Percentiles rank a stretch among this genome's conserved stretches.
Conservation (phyloP, 2,797 vertebrate species). For the Chaetophractus vellerosus region DNA sequence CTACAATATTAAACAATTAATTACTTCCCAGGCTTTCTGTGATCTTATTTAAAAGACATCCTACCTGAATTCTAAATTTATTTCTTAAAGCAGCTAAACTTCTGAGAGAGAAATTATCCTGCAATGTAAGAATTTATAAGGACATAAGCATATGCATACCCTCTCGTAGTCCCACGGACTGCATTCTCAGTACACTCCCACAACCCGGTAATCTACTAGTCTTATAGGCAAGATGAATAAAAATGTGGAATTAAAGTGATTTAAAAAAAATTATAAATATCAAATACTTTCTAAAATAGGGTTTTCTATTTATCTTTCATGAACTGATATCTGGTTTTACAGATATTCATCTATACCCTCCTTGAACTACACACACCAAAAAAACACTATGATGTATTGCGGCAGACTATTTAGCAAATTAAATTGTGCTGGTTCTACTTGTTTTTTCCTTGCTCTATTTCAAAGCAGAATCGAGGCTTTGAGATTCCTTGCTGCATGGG, state of each 20-base stretch:
- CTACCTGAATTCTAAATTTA: constrained; percentile 80
- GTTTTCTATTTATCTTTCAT: neutral
- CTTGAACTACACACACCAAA: neutral
- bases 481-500: constrained; percentile 34
- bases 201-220: neutral
- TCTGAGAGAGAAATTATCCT: constrained; percentile 68
- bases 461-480: constrained; percentile 54
- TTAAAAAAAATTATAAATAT: constrained; percentile 11
- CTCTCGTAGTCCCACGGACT: neutral
- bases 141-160: neutral
- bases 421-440: neutral
- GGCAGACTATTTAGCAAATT: neutral
- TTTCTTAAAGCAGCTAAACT: constrained; percentile 56
- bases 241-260: constrained; percentile 12
- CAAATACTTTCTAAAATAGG: neutral
- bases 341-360: neutral
- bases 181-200: neutral
- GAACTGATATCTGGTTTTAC: neutral
- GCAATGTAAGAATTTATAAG: neutral
- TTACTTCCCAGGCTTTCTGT: constrained; percentile 67
- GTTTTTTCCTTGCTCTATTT: constrained; percentile 32
- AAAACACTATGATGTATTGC: neutral
- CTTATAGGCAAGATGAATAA: constrained; percentile 28
- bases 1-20: constrained; percentile 52
- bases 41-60: constrained; percentile 68